Conservation (phyloP, 2,888 invertebrate species). For the Apamea crenata region DNA sequence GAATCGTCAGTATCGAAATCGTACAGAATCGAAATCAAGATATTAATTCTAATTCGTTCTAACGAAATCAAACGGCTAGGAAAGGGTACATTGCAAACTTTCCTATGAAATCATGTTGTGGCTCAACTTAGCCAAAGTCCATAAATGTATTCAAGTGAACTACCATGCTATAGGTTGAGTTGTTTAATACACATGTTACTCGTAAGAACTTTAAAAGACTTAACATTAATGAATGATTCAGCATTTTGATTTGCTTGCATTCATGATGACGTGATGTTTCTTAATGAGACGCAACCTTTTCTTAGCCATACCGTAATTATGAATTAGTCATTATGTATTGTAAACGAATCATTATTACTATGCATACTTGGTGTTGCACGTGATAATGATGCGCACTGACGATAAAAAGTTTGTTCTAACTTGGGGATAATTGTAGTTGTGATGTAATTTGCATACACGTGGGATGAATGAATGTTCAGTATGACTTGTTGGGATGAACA, state of each 20-base stretch:
- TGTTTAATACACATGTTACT: neutral
- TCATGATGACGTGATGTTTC: conserved; percentile 30
- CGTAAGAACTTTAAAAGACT: neutral
- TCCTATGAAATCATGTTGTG: neutral
- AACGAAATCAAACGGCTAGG: neutral
- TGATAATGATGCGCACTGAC: conserved; percentile 24
- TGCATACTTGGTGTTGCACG: conserved; percentile 19
- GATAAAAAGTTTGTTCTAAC: neutral
- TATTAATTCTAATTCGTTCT: no score
- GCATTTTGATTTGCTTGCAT: neutral
- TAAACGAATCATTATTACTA: conserved; percentile 21
- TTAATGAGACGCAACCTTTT: conserved; percentile 16
- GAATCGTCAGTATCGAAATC: no score
- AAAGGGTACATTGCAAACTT: neutral
- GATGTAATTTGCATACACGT: conserved; percentile 29
- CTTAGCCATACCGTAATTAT: conserved; percentile 32
- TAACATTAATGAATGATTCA: conserved; percentile 12
- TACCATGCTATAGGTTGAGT: neutral
- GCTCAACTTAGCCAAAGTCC: neutral
- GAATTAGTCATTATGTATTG: conserved; percentile 34
- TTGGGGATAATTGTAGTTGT: conserved; percentile 4
- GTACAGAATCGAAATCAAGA: no score
- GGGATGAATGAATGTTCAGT: conserved; percentile 17
- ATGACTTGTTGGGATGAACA: neutral
- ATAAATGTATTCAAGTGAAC: neutral